These are phyloP conservation scores for Prolemur simus DNA, from an alignment of 2,113 vertebrate species.

Conservation along the genomic window DNA sequence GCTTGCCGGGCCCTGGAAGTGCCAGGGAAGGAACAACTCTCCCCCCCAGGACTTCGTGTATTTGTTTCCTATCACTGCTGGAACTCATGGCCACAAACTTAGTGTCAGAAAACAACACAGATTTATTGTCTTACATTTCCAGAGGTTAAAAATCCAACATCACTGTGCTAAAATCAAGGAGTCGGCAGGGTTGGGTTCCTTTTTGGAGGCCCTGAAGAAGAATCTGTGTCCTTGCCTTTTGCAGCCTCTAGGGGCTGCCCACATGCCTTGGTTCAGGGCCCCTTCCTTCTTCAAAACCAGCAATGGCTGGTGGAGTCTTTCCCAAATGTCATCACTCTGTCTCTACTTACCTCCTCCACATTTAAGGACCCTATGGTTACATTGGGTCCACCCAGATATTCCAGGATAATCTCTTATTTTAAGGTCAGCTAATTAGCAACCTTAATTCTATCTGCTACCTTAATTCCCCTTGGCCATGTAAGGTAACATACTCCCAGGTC, in stretches of 20 bases:
- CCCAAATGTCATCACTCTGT: neutral
- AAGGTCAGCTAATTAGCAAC: neutral
- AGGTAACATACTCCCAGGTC: neutral
- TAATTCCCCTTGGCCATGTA: neutral
- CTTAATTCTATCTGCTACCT: neutral
- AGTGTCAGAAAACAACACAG: neutral
- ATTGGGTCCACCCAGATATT: neutral
- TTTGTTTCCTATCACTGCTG: neutral
- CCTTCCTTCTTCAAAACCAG: neutral
- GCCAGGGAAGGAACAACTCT: too few relatives aligned
- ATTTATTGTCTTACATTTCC: neutral
- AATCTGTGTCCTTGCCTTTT: neutral
- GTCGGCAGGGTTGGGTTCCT: neutral
- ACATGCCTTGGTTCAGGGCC: rapidly evolving
- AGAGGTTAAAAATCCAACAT: neutral
- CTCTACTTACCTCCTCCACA: neutral
- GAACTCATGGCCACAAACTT: neutral
- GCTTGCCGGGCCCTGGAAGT: neutral
- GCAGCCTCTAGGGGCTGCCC: neutral
- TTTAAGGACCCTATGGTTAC: neutral
- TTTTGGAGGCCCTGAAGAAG: neutral
- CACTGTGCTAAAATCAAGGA: neutral
- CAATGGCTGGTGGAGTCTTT: neutral
- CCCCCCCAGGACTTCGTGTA: rapidly evolving
- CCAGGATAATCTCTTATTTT: neutral